Base-by-base conservation (phyloP, 2,113 vertebrate species). In the Marmota monax region DNA sequence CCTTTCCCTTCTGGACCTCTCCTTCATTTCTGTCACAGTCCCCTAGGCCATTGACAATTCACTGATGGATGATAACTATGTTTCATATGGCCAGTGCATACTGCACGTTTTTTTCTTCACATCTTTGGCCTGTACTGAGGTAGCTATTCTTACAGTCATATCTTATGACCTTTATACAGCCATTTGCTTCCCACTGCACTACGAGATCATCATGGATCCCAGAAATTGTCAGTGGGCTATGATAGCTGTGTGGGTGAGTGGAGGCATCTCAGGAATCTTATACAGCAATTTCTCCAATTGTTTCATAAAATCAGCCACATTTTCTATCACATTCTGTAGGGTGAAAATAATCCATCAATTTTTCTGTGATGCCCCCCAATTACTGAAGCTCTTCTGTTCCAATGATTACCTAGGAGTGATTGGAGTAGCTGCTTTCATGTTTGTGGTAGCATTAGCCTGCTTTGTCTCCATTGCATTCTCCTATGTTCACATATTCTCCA, bases 171-270 rank as follows among this genome's bases (percentile, higher is more conserved):
- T 74, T 4, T 97, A 94, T 63, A 51, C 39, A 27, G 96, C 96
- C 61, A 96, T 98, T 1, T 97, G 95, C 77, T 67, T 94, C 17
- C 96, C 95, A 27, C 72, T 97, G 12, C 89, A 95, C 77, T 97
- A 96, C 16, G 74, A 95, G 9, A n/a, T 70, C 70, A 92, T 96
- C 34, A 96, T 98, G 96, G 27, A 34, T 20, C 93, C 48, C 56
- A 51, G 34, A 72, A 69, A 69, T 4, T 97, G 97, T 34, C 25
- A 34, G 4, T 51, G 77, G n/a, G 53, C 94, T 72, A 78, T 96
- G 11, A 51, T 17, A 29, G 80, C n/a, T n/a, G 56, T 90, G 4
- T 94, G 97, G 92, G 18, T 96, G 18, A 92, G 69, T 53, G 87
- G 94, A 14, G 5, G 58, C 4, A 63, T 97, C 13, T 74, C 97